phyloP scores from a whole-genome alignment of 92 coral and sea anemone genomes.

The Palythoa caribaeorum region DNA sequence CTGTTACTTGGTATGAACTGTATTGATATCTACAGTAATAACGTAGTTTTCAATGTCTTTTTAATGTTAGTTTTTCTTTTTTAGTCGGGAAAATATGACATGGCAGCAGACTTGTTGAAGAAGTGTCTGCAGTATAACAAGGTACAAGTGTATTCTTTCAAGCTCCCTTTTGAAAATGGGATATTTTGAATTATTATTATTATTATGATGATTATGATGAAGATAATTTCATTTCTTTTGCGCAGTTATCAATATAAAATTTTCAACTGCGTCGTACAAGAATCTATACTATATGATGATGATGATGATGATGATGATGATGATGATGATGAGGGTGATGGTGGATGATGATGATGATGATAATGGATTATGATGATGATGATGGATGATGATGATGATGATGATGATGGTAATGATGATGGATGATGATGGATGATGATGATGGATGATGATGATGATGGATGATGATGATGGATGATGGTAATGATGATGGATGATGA shows the following conservation, averaged over 20 bases:
- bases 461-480: not conserved
- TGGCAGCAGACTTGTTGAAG: slow-evolving; percentile 95
- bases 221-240: not conserved
- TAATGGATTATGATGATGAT: not conserved
- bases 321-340: not conserved
- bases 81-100: slow-evolving; percentile 97
- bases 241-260: too few species aligned
- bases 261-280: too few species aligned
- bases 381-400: not conserved
- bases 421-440: not conserved
- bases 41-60: not conserved
- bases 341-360: not conserved
- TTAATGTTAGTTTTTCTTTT: slow-evolving; percentile 14
- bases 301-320: not conserved
- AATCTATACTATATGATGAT: not conserved
- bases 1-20: not conserved
- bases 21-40: not conserved
- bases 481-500: not conserved
- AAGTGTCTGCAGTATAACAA: slow-evolving; percentile 96
- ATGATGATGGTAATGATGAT: not conserved
- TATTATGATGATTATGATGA: not conserved
- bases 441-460: not conserved
- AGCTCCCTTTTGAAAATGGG: not conserved
- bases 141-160: slow-evolving; percentile 50
- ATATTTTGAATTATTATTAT: too few species aligned